Percentiles rank a stretch among this genome's conserved stretches.
phyloP scores from a whole-genome alignment of 2,797 vertebrate genomes.

The Sciaenops ocellatus region DNA sequence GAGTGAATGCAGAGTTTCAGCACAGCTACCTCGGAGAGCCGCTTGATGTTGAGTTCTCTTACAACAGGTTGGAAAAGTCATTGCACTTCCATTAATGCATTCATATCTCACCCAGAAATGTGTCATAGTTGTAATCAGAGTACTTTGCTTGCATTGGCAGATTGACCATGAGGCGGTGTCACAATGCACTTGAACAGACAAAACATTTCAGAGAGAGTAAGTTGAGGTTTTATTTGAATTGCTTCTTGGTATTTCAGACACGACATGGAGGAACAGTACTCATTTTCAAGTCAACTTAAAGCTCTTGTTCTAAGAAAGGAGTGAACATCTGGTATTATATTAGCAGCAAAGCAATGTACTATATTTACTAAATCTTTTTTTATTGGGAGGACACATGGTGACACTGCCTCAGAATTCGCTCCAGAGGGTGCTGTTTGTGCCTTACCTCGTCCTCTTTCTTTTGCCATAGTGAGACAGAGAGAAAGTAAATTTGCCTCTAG shows the following conservation, averaged over 20 bases:
- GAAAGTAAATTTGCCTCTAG: neutral
- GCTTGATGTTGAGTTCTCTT: slow-evolving; percentile 93
- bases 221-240: slow-evolving; percentile 21
- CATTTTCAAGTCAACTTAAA: neutral
- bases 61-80: slow-evolving; percentile 87
- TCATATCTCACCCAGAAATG: neutral
- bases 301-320: too few species aligned
- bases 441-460: neutral
- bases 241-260: neutral
- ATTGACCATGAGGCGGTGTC: slow-evolving; percentile 91
- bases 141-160: slow-evolving; percentile 73
- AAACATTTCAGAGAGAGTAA: slow-evolving; percentile 87
- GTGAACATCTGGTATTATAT: neutral
- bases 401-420: neutral
- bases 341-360: neutral
- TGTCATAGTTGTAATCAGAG: neutral
- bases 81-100: neutral
- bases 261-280: neutral
- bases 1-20: slow-evolving; percentile 89
- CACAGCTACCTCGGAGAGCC: slow-evolving; percentile 90
- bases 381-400: neutral
- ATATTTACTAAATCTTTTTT: neutral
- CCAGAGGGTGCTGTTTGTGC: slow-evolving; percentile 37
- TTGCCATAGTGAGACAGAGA: neutral
- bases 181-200: slow-evolving; percentile 90